A percentile compares a stretch with the other conserved stretches of the same genome.
phyloP scores from a whole-genome alignment of 2,888 invertebrate genomes.

The Caenorhabditis sp. region DNA sequence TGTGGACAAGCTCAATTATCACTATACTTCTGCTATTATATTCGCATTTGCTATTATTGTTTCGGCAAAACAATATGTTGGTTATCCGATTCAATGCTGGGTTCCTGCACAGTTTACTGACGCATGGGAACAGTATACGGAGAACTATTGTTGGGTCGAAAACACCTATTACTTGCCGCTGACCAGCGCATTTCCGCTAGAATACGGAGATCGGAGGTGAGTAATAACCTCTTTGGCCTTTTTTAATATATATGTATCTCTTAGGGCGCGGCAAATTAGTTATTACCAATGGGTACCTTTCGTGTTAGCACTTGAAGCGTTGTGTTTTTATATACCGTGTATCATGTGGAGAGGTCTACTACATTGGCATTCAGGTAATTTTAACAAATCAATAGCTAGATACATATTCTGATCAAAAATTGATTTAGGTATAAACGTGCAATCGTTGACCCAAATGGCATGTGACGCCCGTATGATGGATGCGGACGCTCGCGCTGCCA shows the following conservation, averaged over 20 bases:
- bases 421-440: constrained; percentile 74
- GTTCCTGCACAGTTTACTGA: constrained; percentile 75
- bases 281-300: constrained; percentile 73
- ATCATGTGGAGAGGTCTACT: constrained; percentile 74
- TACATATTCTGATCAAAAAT: too few relatives aligned
- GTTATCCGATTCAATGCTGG: constrained; percentile 73
- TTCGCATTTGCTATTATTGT: constrained; percentile 73
- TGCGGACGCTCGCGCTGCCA: constrained; percentile 70
- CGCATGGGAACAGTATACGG: constrained; percentile 74
- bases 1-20: constrained; percentile 70
- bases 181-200: constrained; percentile 71
- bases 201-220: constrained; percentile 71
- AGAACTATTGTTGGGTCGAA: constrained; percentile 75
- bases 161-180: constrained; percentile 75
- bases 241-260: background rate
- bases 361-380: constrained; percentile 73
- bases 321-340: constrained; percentile 75
- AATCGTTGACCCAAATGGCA: constrained; percentile 72
- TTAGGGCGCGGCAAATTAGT: constrained; percentile 70
- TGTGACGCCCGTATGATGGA: constrained; percentile 72
- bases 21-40: constrained; percentile 72
- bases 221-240: background rate
- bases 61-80: constrained; percentile 71
- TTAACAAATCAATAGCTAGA: too few relatives aligned
- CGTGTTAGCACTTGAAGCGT: constrained; percentile 74